phyloP scores from a whole-genome alignment of 2,888 invertebrate species.

The Dusona sp. region DNA sequence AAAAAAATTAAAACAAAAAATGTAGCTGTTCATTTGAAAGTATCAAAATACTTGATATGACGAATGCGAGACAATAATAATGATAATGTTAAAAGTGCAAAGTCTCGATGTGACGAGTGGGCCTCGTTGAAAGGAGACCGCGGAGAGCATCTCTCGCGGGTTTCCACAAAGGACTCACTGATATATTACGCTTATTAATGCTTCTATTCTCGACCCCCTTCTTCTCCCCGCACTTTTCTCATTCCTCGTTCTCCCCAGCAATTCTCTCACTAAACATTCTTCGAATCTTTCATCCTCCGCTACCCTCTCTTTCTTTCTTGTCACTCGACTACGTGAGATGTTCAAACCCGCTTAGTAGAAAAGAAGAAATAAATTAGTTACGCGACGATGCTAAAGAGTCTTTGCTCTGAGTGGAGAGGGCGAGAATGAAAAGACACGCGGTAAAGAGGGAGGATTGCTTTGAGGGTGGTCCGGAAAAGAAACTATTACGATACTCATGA shows the following conservation, averaged over 20 bases:
- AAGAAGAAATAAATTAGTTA: conserved; percentile 63
- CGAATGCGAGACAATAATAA: conserved; percentile 5
- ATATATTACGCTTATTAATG: conserved; percentile 84
- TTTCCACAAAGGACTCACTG: conserved; percentile 81
- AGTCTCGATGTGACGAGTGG: conserved; percentile 26
- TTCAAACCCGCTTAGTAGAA: conserved; percentile 37
- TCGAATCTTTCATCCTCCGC: conserved; percentile 40
- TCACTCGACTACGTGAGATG: conserved; percentile 36
- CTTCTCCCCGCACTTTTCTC: conserved; percentile 55
- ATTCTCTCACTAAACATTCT: conserved; percentile 51
- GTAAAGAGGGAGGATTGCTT: conserved; percentile 30
- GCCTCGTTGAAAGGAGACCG: conserved; percentile 52
- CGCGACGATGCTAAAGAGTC: conserved; percentile 54
- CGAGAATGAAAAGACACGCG: conserved; percentile 20
- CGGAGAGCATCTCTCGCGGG: conserved; percentile 64
- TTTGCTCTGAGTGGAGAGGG: conserved; percentile 9
- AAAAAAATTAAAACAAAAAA: no score
- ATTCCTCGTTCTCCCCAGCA: conserved; percentile 20
- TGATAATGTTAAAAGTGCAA: conserved; percentile 36
- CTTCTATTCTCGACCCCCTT: conserved; percentile 69
- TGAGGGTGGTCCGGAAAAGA: conserved; percentile 33
- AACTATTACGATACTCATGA: conserved; percentile 13
- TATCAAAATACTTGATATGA: conserved; percentile 6
- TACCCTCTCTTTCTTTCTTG: conserved; percentile 26
- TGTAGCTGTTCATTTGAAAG: background rate